These are phyloP conservation scores for Aphelenchoides bicaudatus DNA, from an alignment of 2,888 invertebrate species.

Conservation along the genomic window DNA sequence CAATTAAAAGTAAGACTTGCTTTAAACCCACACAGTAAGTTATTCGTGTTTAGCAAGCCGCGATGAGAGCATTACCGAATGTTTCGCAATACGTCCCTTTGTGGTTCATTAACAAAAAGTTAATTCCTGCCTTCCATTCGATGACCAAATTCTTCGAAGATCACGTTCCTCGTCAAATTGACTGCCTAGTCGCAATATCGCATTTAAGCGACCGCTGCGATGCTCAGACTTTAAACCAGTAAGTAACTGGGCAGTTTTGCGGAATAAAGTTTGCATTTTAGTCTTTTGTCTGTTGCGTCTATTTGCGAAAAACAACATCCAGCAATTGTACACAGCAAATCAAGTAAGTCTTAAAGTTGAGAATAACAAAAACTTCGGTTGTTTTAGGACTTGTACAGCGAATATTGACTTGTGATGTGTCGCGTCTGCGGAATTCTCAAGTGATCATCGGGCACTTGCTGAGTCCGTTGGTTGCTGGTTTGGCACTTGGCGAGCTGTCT, in stretches of 20 bases:
- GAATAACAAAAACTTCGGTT: constrained; percentile 1
- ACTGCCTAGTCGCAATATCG: constrained; percentile 47
- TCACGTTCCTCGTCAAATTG: constrained; percentile 56
- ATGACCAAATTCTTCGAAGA: constrained; percentile 50
- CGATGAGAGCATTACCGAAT: constrained; percentile 46
- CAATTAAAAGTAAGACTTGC: constrained; percentile 38
- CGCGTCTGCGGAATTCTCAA: constrained; percentile 46
- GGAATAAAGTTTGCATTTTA: too few species aligned
- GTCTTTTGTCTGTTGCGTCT: constrained; percentile 43
- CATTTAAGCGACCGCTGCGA: constrained; percentile 56
- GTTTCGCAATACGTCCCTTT: constrained; percentile 51
- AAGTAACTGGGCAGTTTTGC: too few species aligned
- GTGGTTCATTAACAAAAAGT: constrained; percentile 43
- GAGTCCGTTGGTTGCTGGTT: constrained; percentile 52
- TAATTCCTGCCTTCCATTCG: constrained; percentile 48
- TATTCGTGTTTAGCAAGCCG: constrained; percentile 50
- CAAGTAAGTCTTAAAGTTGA: constrained; percentile 25
- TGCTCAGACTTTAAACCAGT: constrained; percentile 37
- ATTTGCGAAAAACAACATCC: constrained; percentile 51
- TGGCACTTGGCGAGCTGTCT: constrained; percentile 36
- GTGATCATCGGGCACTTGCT: constrained; percentile 52
- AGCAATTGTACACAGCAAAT: constrained; percentile 57
- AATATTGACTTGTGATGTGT: constrained; percentile 53
- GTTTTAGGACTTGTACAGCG: constrained; percentile 52
- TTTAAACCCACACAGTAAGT: too few species aligned